Base-by-base conservation (phyloP, 2,113 vertebrate species). In the Struthidea cinerea region DNA sequence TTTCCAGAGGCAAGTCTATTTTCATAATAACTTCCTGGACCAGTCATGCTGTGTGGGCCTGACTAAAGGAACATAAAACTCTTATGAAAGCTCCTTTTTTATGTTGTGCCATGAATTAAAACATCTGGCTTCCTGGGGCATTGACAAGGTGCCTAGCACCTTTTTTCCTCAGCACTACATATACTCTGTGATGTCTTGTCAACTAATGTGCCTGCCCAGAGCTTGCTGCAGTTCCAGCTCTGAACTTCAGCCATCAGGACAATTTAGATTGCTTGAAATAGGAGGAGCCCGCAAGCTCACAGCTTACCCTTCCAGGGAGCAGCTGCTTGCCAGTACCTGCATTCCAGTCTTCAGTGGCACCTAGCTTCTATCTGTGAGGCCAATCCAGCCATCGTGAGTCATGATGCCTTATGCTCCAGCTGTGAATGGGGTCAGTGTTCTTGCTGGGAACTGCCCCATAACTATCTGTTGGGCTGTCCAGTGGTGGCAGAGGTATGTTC, bases 21-120 rank as follows among this genome's bases (percentile, higher is more conserved):
- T 97, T 94, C 82, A 81, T 81, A 93, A 87, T 68, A 92, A 96
- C 91, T 94, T 96, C 92, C 96, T 86, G 88, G 81, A 93, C 44
- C 90, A 83, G 56, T 95, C 94, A 56, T 13, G 82, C 84, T 93
- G 94, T 96, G 95, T 96, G 94, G 92, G 93, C 93, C 90, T 80
- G 75, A 92, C 90, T 96, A 76, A 73, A 49, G 49, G 64, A 95
- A 96, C 68, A 18, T 10, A 79, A 87, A 44, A 32, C 75, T 95
- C 80, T 95, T 95, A 76, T 71, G 88, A 94, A 97, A 96, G 79
- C 64, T 94, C 35, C 75, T 93, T 88, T 94, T 77, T 91, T 27
- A 80, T 85, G 57, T 47, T 78, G 87, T 96, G 85, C 91, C 77
- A 87, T 91, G 89, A 96, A 94, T 89, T 82, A 86, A 94, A 88